Evolutionary conservation across 1,140 invertebrate genomes (phyloP).

Genomic region (Drosophila triauraria): DNA sequence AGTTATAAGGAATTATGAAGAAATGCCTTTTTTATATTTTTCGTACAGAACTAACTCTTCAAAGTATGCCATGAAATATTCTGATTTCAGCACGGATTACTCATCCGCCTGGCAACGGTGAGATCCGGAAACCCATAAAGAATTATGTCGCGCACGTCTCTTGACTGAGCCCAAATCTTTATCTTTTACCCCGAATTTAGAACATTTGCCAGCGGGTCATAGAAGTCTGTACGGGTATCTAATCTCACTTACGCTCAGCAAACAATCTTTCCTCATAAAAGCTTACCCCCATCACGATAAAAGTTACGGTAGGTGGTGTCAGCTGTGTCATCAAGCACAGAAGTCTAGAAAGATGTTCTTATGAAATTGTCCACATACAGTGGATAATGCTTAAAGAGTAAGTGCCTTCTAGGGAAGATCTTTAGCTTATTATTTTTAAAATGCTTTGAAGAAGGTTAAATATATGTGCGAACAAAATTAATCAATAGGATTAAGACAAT

Average conservation of each 20-base stretch:
- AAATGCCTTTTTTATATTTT: too few relatives aligned
- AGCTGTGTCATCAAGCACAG: neutral
- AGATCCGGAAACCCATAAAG: conserved; percentile 17
- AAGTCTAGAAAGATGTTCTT: conserved; percentile 16
- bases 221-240: conserved; percentile 3
- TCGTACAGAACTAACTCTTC: neutral
- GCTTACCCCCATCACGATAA: conserved; percentile 7
- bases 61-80: conserved; percentile 17
- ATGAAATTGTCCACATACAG: conserved; percentile 2
- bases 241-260: conserved; percentile 4
- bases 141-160: conserved; percentile 7
- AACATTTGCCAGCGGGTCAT: neutral
- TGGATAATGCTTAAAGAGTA: neutral
- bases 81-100: neutral
- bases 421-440: neutral
- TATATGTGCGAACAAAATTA: too few relatives aligned
- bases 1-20: too few relatives aligned
- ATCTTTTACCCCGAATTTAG: conserved; percentile 8
- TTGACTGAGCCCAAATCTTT: neutral
- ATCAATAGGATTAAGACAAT: too few relatives aligned
- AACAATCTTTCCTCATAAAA: conserved; percentile 5
- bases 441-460: too few relatives aligned
- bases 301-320: neutral
- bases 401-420: neutral
- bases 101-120: conserved; percentile 29